Conservation (phyloP, 2,797 vertebrate genomes). For the Tadarida brasiliensis region DNA sequence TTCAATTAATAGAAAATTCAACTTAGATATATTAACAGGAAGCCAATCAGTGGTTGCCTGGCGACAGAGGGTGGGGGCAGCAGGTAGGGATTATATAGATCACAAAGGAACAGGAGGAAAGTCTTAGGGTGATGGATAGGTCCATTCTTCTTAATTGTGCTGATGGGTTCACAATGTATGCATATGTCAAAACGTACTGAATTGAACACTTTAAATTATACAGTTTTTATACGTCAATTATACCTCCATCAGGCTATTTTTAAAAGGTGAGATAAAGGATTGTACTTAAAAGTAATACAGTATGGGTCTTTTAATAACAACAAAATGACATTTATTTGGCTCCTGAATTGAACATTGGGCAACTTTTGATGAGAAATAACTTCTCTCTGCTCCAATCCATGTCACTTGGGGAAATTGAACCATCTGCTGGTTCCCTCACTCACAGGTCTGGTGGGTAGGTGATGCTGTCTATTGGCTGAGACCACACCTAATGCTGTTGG, state of each 20-base stretch:
- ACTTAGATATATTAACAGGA: not conserved
- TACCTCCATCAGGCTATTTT: not conserved
- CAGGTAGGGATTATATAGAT: not conserved
- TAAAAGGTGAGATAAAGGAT: not conserved
- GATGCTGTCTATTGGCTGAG: not conserved
- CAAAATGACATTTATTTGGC: slow-evolving; percentile 2
- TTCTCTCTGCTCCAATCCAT: not conserved
- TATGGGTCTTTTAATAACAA: not conserved
- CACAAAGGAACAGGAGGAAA: not conserved
- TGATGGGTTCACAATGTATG: not conserved
- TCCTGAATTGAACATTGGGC: not conserved
- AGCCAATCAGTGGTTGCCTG: not conserved
- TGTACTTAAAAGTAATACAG: not conserved
- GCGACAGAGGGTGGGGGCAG: not conserved
- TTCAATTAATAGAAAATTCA: slow-evolving; percentile 19
- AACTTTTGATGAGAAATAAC: not conserved
- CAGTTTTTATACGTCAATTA: not conserved
- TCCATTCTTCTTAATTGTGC: not conserved
- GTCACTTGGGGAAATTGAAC: not conserved
- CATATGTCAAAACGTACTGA: not conserved
- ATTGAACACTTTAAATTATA: not conserved
- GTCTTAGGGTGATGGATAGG: no score
- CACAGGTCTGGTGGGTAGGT: not conserved
- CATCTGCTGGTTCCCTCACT: not conserved
- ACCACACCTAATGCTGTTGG: not conserved